phyloP scores from a whole-genome alignment of 2,113 vertebrate species.

The Malurus melanocephalus region DNA sequence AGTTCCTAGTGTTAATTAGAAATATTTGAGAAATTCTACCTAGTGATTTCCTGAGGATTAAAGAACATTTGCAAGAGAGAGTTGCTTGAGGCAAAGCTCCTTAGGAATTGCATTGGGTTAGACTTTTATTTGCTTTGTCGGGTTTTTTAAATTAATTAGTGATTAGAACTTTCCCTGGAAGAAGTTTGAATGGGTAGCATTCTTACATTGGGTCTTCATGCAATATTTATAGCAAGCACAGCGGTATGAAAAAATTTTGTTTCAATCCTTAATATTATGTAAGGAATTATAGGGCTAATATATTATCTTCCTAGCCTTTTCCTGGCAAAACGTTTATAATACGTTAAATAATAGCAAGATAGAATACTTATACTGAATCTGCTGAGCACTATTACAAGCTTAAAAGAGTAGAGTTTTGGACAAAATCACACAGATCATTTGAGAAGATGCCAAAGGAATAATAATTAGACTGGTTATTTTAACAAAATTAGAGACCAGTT shows the following conservation, averaged over 20 bases:
- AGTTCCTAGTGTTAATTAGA: neutral
- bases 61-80: neutral
- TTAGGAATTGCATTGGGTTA: neutral
- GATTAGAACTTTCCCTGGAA: neutral
- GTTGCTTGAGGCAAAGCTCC: neutral
- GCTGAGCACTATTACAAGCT: neutral
- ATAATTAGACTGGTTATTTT: neutral
- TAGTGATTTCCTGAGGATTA: neutral
- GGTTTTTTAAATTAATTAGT: neutral
- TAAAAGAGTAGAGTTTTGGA: neutral
- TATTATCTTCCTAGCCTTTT: neutral
- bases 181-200: neutral
- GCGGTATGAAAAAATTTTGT: neutral
- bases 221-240: neutral
- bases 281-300: neutral
- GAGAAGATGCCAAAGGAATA: neutral
- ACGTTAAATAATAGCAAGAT: neutral
- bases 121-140: rapidly evolving
- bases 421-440: neutral
- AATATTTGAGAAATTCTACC: neutral
- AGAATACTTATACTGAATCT: neutral
- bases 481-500: neutral
- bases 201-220: neutral
- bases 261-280: neutral
- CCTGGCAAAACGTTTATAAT: neutral